Percentiles rank a stretch among this genome's conserved stretches.
Evolutionary conservation across 1,140 invertebrate species (phyloP).

Genomic region (Brachionus paranguensis): DNA sequence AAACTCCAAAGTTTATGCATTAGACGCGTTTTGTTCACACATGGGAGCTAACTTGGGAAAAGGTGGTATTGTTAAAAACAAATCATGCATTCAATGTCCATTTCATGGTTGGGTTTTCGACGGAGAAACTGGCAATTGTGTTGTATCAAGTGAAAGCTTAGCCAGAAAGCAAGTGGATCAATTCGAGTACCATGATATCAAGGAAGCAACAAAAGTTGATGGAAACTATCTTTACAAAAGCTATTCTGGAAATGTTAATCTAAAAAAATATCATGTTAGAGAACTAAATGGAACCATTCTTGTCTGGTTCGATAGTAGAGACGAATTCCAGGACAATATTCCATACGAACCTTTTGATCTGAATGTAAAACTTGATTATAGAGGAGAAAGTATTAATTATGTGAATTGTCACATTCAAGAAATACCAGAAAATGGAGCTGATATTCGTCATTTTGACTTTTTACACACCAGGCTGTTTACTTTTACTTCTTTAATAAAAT

Average conservation of each 20-base stretch:
- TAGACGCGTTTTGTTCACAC: conserved; percentile 77
- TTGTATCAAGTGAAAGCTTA: conserved; percentile 48
- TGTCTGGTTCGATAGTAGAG: neutral
- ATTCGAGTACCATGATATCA: conserved; percentile 36
- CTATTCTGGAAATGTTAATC: neutral
- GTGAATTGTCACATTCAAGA: conserved; percentile 61
- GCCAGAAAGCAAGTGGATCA: neutral
- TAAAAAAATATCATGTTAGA: conserved; percentile 30
- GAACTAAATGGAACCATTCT: conserved; percentile 19
- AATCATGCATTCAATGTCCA: conserved; percentile 70
- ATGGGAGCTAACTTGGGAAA: conserved; percentile 71
- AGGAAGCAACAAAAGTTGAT: neutral
- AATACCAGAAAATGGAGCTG: conserved; percentile 83
- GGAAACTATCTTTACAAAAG: conserved; percentile 23
- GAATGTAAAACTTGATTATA: neutral
- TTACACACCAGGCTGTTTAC: conserved; percentile 11
- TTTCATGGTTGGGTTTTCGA: conserved; percentile 75
- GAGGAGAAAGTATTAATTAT: conserved; percentile 38
- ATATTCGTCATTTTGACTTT: conserved; percentile 68
- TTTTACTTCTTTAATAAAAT: neutral
- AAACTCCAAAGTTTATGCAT: conserved; percentile 59
- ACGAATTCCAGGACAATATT: neutral
- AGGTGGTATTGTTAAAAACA: conserved; percentile 65
- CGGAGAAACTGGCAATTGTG: conserved; percentile 63
- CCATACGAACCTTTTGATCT: conserved; percentile 30